Evolutionary conservation across 2,797 vertebrate species (phyloP).

Genomic region (Gastrophryne carolinensis): DNA sequence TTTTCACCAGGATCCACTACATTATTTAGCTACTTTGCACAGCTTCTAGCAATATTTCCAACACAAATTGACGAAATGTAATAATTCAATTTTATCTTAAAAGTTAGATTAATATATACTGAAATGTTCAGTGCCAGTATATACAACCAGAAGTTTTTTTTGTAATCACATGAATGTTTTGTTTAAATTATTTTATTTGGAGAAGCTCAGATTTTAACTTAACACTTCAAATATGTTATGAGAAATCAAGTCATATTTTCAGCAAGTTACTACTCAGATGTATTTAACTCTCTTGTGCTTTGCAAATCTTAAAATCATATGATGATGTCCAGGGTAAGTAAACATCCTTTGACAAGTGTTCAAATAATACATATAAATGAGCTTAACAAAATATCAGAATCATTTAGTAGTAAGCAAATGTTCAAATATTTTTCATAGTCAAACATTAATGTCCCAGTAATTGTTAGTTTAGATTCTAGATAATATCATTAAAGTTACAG

Average conservation of each 20-base stretch:
- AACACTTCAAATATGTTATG: conserved; percentile 21
- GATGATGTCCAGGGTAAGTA: conserved; percentile 19
- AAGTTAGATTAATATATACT: too few species aligned
- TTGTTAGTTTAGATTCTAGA: background rate
- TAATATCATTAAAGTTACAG: background rate
- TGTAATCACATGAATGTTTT: too few species aligned
- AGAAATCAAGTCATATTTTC: background rate
- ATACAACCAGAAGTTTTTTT: too few species aligned
- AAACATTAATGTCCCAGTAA: conserved; percentile 1
- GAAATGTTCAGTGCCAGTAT: background rate
- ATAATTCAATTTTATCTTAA: too few species aligned
- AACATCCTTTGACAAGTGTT: conserved; percentile 7
- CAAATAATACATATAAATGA: too few species aligned
- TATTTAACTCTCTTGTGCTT: conserved; percentile 11
- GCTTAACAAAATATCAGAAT: too few species aligned
- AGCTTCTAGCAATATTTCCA: too few species aligned
- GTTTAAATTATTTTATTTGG: conserved; percentile 13
- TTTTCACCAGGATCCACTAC: too few species aligned
- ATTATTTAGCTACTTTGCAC: too few species aligned
- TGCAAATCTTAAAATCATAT: conserved; percentile 16
- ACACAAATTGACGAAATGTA: too few species aligned
- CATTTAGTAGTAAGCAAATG: background rate
- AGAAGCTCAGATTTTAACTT: conserved; percentile 5
- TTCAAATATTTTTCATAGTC: conserved; percentile 8
- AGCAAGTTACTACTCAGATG: conserved; percentile 32